Evolutionary conservation across 2,797 vertebrate species (phyloP), one percentile per base, ranked within the genome.

Genomic region (Schizopygopsis pylzovi): DNA sequence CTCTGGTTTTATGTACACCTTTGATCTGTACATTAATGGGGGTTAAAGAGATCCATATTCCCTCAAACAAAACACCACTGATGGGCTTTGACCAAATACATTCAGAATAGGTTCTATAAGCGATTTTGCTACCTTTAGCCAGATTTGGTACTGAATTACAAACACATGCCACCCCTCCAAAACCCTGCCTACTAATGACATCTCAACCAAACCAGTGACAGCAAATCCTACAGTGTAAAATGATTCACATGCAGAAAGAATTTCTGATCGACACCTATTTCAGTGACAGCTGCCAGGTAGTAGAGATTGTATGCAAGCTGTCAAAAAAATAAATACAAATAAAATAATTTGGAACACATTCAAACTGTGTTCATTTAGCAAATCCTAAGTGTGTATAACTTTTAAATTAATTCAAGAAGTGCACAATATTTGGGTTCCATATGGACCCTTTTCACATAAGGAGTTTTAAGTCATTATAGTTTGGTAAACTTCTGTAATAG

Each of bases 1-100:
- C 72, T 82, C 71, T 15, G 43, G 37, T 83, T 76, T 61, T 65
- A 80, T 59, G 45, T 73, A 20, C 28, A 76, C 82, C 41, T 61
- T 61, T 45, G n/a, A 86, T 79, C 59, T 52, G 22, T 41, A 52
- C n/a, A 67, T 70, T 41, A 73, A 70, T 81, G 63, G 2, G 37
- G 70, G 81, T 78, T 87, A 61, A 71, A 70, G 52, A 70, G 67
- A 82, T 82, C 20, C 68, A 63, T n/a, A 63, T 82, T 41, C 11
- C 22, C 22, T 28, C 37, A 82, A 45, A 82, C 8, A 43, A 11
- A 70, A 54, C 1, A 18, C 3, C 18, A 68, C 67, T 56, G 7
- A 70, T 15, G 22, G 15, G n/a, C 22, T 61, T 65, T 49, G n/a
- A 49, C 71, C 5, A 47, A 43, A 78, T 78, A 3, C 76, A 15